These are phyloP conservation scores for Sepioteuthis lessoniana DNA, from an alignment of 2,888 invertebrate species.

Conservation along the genomic window DNA sequence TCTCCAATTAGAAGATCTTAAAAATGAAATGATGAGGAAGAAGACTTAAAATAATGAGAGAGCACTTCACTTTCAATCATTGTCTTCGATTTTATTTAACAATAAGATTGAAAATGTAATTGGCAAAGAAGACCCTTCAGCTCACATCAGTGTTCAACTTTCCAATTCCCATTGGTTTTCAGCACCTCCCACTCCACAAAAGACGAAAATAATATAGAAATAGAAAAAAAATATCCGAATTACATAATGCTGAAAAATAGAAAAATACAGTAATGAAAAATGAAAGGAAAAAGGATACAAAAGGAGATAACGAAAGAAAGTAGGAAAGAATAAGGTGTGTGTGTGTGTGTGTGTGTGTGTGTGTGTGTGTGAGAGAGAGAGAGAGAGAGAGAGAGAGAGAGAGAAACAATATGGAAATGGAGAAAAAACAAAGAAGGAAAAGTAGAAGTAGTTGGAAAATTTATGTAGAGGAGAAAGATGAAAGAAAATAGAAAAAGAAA, in stretches of 20 bases:
- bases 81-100: background rate
- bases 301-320: background rate
- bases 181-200: background rate
- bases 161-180: background rate
- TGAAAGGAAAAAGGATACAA: background rate
- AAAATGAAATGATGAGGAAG: no score
- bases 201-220: background rate
- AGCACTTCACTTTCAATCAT: background rate
- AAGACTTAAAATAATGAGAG: background rate
- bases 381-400: no score
- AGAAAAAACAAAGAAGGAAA: no score
- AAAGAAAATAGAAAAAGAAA: background rate
- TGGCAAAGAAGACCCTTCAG: background rate
- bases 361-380: no score
- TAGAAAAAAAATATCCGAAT: no score
- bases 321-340: no score
- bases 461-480: no score
- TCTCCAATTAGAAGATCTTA: background rate
- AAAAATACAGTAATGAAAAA: background rate
- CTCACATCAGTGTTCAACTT: no score
- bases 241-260: no score
- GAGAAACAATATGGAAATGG: no score
- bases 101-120: background rate
- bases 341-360: no score
- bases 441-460: no score